Base-by-base conservation (phyloP, 2,888 invertebrate species). In the Drosophila mayaguana region DNA sequence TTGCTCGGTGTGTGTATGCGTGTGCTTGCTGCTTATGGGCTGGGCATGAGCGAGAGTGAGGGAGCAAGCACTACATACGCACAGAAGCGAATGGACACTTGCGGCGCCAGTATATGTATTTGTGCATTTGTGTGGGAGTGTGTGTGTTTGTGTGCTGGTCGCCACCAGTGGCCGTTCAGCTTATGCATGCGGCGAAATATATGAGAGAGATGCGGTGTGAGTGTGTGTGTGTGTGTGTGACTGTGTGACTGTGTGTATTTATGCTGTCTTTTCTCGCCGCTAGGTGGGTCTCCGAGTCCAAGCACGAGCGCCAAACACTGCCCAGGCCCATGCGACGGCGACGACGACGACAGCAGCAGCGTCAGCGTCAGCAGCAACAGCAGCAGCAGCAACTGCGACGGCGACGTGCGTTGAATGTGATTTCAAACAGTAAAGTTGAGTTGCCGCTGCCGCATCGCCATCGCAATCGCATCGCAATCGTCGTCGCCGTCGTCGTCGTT, bases 361-460 rank as follows among this genome's bases (percentile, higher is more conserved):
- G 25, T 28, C 68, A 42, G 50, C 59, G 43, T 34, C 75, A 51
- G 62, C 50, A 43, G 55, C 68, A 56, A 32, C 53, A 43, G 9
- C 61, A 50, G 62, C 65, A 57, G 53, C 74, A 69, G 69, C 65
- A 56, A 66, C 68, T 51, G 83, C 83, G 74, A 73, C 83, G 63
- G 61, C 83, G 71, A 71, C 78, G 68, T 48, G 54, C 68, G 50
- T 38, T 75, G 81, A 74, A 75, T 86, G 84, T 84, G 84, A 86
- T 84, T 84, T 84, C 79, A 86, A 86, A 88, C 70, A 83, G 83
- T 75, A 76, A 80, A 80, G 75, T 83, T 75, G 84, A 86, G 74
- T 88, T 88, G 87, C 83, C 86, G 87, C 83, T 81, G 87, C 89
- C 89, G 89, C 84, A 84, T 84, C 88, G 88, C 83, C 86, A 74